Evolutionary conservation across 53 echinoderm and acorn worm species (phyloP).

Genomic region (Apostichopus leukothele): DNA sequence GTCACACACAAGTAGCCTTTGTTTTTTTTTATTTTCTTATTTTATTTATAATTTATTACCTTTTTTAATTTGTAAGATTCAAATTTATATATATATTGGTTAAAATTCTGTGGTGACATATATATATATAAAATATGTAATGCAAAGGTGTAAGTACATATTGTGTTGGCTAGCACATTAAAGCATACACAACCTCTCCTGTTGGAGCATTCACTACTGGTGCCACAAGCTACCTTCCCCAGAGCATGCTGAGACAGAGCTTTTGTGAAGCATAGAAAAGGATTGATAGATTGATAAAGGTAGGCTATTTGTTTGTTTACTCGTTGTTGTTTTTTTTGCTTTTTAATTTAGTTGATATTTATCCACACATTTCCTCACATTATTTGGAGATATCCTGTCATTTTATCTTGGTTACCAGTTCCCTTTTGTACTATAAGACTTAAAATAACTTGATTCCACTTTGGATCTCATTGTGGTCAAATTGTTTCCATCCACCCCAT

Average conservation of each 20-base stretch:
- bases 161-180: neutral
- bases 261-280: neutral
- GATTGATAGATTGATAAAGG: neutral
- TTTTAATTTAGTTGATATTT: neutral
- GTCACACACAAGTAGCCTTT: slow-evolving; percentile 45
- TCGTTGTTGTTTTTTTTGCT: neutral
- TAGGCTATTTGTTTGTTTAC: neutral
- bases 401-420: no score
- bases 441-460: no score
- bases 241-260: neutral
- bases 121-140: neutral
- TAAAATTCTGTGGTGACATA: no score
- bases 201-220: slow-evolving; percentile 16
- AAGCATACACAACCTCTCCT: neutral
- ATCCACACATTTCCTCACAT: no score
- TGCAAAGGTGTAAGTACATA: neutral
- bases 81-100: neutral
- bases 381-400: no score
- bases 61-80: neutral
- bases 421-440: no score
- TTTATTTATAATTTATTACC: no score
- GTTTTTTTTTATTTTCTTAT: neutral
- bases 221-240: slow-evolving; percentile 42
- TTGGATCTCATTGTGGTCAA: no score
- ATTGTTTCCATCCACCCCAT: no score